Evolutionary conservation across 2,888 invertebrate species (phyloP).

Genomic region (Macrophya alboannulata): DNA sequence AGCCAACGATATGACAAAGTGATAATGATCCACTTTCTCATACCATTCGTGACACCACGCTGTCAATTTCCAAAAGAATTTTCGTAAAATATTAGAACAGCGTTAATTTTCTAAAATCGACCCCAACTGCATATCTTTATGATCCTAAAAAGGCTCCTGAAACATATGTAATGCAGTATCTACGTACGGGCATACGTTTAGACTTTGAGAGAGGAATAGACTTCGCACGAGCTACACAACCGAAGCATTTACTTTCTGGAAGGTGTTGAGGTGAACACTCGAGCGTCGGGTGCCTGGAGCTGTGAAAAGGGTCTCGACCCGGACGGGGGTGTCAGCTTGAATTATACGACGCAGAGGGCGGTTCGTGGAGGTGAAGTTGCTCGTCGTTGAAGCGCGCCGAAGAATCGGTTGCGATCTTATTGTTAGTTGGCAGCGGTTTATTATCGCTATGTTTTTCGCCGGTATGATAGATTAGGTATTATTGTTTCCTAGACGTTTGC

Average conservation of each 20-base stretch:
- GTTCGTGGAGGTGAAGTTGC: conserved; percentile 26
- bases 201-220: conserved; percentile 32
- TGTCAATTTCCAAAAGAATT: not conserved
- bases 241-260: conserved; percentile 61
- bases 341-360: conserved; percentile 69
- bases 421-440: not conserved
- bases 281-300: conserved; percentile 71
- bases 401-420: not conserved
- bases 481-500: not conserved
- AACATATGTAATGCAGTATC: not conserved
- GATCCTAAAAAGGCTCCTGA: not conserved
- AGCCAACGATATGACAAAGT: conserved; percentile 9
- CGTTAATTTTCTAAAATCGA: not conserved
- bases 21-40: not conserved
- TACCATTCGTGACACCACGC: not conserved
- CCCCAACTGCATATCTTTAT: not conserved
- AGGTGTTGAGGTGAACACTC: conserved; percentile 73
- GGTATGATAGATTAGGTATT: too few relatives aligned
- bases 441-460: not conserved
- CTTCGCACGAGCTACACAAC: conserved; percentile 12
- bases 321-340: conserved; percentile 72
- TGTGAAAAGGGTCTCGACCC: conserved; percentile 70
- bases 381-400: not conserved
- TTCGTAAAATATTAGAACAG: not conserved
- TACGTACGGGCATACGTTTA: not conserved